A percentile compares a stretch with the other conserved stretches of the same genome.
phyloP scores from a whole-genome alignment of 2,888 invertebrate species.

The Drosophila antonietae region DNA sequence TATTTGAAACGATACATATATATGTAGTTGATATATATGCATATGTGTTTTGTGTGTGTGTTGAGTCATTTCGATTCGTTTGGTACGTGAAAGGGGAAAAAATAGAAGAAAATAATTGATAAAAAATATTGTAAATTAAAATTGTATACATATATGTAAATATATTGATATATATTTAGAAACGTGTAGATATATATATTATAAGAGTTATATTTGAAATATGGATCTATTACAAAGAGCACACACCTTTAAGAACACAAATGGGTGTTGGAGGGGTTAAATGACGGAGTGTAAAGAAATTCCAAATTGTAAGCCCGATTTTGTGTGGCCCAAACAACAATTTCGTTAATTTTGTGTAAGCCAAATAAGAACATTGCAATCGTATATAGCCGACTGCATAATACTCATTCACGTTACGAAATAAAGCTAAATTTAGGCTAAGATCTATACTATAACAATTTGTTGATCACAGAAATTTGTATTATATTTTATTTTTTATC shows the following conservation, averaged over 20 bases:
- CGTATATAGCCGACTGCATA: background rate
- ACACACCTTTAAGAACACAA: slow-evolving; percentile 15
- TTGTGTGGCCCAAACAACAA: slow-evolving; percentile 25
- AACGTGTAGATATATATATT: slow-evolving; percentile 7
- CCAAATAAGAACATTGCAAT: slow-evolving; percentile 8
- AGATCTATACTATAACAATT: background rate
- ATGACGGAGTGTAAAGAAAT: background rate
- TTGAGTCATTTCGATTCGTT: slow-evolving; percentile 55
- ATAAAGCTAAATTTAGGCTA: background rate
- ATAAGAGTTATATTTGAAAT: slow-evolving; percentile 21
- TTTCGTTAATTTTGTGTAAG: slow-evolving; percentile 25
- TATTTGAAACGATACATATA: slow-evolving; percentile 18
- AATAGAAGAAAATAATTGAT: slow-evolving; percentile 71
- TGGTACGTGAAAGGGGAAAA: slow-evolving; percentile 59
- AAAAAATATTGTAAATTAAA: slow-evolving; percentile 67
- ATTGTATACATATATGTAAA: slow-evolving; percentile 31
- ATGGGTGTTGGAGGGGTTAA: background rate
- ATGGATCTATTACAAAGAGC: slow-evolving; percentile 12
- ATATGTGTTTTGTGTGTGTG: slow-evolving; percentile 26
- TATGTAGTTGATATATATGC: slow-evolving; percentile 16
- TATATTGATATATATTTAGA: slow-evolving; percentile 30
- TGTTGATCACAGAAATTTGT: background rate
- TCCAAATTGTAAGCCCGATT: slow-evolving; percentile 13
- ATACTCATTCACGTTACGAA: slow-evolving; percentile 1
- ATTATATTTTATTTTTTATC: background rate